Evolutionary conservation across 2,888 invertebrate species (phyloP).

Genomic region (Orchesella flavescens): DNA sequence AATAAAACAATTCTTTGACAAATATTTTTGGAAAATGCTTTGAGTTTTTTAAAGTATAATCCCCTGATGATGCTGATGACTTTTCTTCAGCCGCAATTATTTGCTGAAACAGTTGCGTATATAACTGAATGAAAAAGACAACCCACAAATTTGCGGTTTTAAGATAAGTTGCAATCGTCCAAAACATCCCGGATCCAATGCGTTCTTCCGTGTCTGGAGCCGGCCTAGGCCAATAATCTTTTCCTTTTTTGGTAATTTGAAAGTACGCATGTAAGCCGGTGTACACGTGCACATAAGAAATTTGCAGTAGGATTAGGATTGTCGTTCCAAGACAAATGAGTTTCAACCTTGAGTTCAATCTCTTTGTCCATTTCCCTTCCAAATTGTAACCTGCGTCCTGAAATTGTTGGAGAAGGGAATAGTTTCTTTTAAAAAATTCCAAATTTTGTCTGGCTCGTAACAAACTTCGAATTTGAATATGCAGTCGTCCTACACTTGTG

Average conservation of each 20-base stretch:
- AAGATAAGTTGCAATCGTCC: constrained; percentile 24
- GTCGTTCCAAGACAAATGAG: constrained; percentile 14
- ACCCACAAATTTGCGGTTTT: constrained; percentile 18
- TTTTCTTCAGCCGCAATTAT: neutral
- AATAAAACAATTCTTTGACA: neutral
- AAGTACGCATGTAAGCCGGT: neutral
- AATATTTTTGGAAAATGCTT: constrained; percentile 18
- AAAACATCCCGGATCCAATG: constrained; percentile 31
- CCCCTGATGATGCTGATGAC: neutral
- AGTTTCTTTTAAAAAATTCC: constrained; percentile 26
- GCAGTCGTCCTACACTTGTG: constrained; percentile 17
- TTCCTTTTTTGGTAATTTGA: neutral
- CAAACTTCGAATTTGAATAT: constrained; percentile 19
- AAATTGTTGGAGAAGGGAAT: constrained; percentile 27
- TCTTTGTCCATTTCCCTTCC: neutral
- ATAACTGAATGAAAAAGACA: constrained; percentile 34
- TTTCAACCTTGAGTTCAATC: neutral
- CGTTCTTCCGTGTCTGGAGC: constrained; percentile 30
- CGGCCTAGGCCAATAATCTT: constrained; percentile 8
- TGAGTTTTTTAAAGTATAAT: neutral
- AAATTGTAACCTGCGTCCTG: constrained; percentile 27
- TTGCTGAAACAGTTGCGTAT: constrained; percentile 23
- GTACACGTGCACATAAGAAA: constrained; percentile 15
- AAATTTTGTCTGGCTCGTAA: neutral
- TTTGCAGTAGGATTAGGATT: neutral